phyloP scores from a whole-genome alignment of 2,113 vertebrate species.

The Sprattus sprattus region DNA sequence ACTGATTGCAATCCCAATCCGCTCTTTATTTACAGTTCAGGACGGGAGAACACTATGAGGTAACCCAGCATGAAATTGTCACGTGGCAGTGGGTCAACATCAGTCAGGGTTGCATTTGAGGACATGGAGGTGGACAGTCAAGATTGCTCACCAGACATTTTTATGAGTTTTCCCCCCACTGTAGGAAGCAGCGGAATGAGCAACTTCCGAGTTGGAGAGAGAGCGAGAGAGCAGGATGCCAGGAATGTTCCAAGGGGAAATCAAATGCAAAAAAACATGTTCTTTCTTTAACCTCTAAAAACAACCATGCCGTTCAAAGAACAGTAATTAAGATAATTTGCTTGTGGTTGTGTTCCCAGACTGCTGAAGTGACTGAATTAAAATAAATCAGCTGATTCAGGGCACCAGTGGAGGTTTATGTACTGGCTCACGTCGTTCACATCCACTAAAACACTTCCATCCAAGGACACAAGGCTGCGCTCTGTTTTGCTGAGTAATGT shows the following conservation, averaged over 20 bases:
- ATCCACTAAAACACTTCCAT: background rate
- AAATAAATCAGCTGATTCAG: background rate
- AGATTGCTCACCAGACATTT: background rate
- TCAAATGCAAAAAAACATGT: background rate
- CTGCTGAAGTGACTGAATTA: background rate
- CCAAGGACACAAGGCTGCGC: background rate
- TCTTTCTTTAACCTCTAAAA: background rate
- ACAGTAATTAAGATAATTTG: background rate
- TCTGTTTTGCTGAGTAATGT: background rate
- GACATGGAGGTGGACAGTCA: background rate
- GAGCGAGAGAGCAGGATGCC: background rate
- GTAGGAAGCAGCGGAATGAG: background rate
- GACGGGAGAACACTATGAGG: slow-evolving; percentile 23
- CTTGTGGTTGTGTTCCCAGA: background rate
- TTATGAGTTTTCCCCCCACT: background rate
- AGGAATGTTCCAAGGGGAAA: background rate
- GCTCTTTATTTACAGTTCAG: slow-evolving; percentile 41
- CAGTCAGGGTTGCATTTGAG: background rate
- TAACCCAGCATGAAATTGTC: slow-evolving; percentile 56
- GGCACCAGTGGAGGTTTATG: background rate
- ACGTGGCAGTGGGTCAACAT: slow-evolving; percentile 41
- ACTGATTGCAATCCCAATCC: background rate
- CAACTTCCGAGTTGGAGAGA: background rate
- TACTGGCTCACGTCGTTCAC: background rate
- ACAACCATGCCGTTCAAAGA: background rate